Base-by-base conservation (phyloP, 2,797 vertebrate species). In the Brachyalestes nurse region DNA sequence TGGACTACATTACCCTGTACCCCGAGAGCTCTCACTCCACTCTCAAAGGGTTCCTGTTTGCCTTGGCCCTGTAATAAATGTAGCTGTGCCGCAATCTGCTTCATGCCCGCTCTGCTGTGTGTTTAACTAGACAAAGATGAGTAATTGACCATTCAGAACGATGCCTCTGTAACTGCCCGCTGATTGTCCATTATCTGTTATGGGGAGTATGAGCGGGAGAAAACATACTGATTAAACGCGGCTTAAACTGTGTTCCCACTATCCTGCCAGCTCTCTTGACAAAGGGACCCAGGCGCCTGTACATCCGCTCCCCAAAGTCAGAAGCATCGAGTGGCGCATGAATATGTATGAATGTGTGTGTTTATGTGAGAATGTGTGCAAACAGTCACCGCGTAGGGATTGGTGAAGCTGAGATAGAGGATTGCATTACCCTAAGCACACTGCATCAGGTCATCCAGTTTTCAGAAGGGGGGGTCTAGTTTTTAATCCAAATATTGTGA, bases 111-210 rank as follows among this genome's bases (percentile, higher is more conserved):
- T 90, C 88, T 91, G 89, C 87, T 88, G 87, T 91, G 90, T 92
- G 91, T 91, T 93, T 91, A 93, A 91, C 91, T 90, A 91, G 90
- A 92, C 89, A 87, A 90, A 90, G 90, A 92, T 93, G 89, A 93
- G 91, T 92, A 94, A 94, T 93, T 92, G 92, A 92, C 88, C 91
- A 91, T 90, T 92, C 84, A 85, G 88, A 88, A 88, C 87, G 87
- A 90, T 75, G 84, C 88, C 88, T 78, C 83, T 89, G 85, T 90
- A 88, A 91, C 89, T 91, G 87, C 88, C 85, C 85, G 85, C 89
- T 92, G 91, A 92, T 92, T 92, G 90, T 88, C 89, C 90, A 91
- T 92, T 93, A 92, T 92, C 89, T 89, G 89, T 93, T 91, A 88
- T 89, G 84, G 87, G 88, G 84, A 49, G 23, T 72, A 72, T 40